Evolutionary conservation across 2,888 invertebrate species (phyloP), one percentile per base, ranked within the genome.

Genomic region (Latrodectus elegans): DNA sequence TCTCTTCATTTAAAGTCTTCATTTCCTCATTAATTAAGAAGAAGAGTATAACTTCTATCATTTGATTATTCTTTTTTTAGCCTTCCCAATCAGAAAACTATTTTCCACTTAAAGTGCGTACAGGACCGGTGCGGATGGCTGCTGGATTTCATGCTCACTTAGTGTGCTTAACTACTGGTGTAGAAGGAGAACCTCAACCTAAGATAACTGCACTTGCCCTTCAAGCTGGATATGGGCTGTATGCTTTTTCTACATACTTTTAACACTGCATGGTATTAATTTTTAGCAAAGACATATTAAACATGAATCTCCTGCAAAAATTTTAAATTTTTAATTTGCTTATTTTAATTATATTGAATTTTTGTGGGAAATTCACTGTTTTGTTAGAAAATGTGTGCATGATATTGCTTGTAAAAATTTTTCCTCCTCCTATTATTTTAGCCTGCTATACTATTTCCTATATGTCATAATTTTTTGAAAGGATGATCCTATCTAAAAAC

Each of bases 211-310:
- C 97, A 90, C 95, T 99, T 92, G 95, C 96, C 91, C 94, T 99
- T 93, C 99, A 98, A 94, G 98, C 99, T 91, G 96, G 97, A 88
- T 99, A 98, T 93, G 98, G 98, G 93, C 94, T 99, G 99, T 99
- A 94, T 95, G 97, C 95, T 64, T 73, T 53, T 68, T 53, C 52
- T 26, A 15, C 52, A 76, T 76, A 76, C 38, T 76, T 49, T 76
- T 76, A 76, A 76, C 76, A 49, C 51, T 76, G 76, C 76, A 76
- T 76, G 76, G 76, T 76, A 76, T 76, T 76, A 65, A 76, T 76
- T 65, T 74, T 67, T 76, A 76, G 76, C 14, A 51, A 65, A 76
- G 74, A 26, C n/a, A 55, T 60, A 60, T 17, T 38, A 38, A 38
- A 38, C 38, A 38, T 38, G 38, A 38, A 38, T 38, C 6, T 38